Percentiles rank a stretch among this genome's conserved stretches.
phyloP scores from a whole-genome alignment of 2,888 invertebrate species.

The Merodon equestris region DNA sequence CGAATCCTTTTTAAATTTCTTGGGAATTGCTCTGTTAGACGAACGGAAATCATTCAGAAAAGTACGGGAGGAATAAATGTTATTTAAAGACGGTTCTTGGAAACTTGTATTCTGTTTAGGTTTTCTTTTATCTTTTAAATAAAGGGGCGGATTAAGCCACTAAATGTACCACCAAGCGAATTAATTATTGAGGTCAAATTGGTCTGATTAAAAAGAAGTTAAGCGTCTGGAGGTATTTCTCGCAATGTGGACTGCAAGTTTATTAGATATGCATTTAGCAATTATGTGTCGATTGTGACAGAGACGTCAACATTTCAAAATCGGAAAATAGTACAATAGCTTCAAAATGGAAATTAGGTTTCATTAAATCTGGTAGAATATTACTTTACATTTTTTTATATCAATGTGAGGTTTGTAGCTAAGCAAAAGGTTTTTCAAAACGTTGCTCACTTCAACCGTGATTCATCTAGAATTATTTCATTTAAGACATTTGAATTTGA shows the following conservation, averaged over 20 bases:
- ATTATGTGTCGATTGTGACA: no score
- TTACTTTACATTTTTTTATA: no score
- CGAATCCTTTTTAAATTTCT: neutral
- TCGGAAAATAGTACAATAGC: no score
- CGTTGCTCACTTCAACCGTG: no score
- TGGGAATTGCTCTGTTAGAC: constrained; percentile 3
- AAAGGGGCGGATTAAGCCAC: neutral
- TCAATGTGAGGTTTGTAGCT: no score
- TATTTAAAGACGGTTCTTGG: neutral
- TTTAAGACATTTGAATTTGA: no score
- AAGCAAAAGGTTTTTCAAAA: no score
- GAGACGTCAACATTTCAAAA: no score
- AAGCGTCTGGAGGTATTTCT: neutral
- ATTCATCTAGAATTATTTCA: no score
- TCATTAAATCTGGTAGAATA: no score
- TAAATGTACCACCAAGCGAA: neutral
- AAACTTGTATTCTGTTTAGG: neutral
- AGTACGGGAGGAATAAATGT: neutral
- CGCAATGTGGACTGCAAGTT: neutral
- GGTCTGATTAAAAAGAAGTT: neutral
- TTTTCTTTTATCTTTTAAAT: neutral
- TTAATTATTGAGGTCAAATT: neutral
- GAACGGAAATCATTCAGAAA: neutral
- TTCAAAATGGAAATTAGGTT: no score
- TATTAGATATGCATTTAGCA: no score